Base-by-base conservation (phyloP, 2,113 vertebrate genomes). In the Zonotrichia leucophrys region DNA sequence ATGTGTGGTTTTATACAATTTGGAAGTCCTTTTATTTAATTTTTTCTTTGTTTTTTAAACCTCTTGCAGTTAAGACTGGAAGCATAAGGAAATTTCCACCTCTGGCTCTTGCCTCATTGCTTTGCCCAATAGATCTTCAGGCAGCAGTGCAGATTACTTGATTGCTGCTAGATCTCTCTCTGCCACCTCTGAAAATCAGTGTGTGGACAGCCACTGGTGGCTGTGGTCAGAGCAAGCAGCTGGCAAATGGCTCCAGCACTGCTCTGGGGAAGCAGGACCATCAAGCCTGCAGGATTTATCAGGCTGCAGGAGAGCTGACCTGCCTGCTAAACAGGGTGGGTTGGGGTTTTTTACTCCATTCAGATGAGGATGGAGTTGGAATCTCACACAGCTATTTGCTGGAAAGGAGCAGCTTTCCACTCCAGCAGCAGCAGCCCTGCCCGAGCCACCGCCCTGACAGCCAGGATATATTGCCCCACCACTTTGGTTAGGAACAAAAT, bases 191-290 rank as follows among this genome's bases (percentile, higher is more conserved):
- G 73, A 86, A 60, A 73, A 59, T 23, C 52, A 16, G 47, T 2
- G 24, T 47, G 33, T 3, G 55, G 93, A 81, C 88, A 88, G 89
- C 75, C 52, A 81, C 37, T 1, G 0, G 50, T 73, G 84, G 47
- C 78, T 81, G 87, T 90, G 94, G 94, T 88, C 93, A 90, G 91
- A 91, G 72, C 80, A 76, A 94, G 89, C 94, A 95, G 91, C 94
- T 94, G 92, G 89, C 85, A 94, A 91, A 87, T 33, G 59, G 76
- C 79, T 95, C 88, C 58, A 80, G 75, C 11, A 1, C 78, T 85
- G 69, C 87, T 63, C 79, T 64, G 64, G 75, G 58, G 68, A 91
- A 81, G 82, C 69, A 68, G 55, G 84, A 13, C 56, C 67, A 78
- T 64, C 84, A 73, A 83, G 89, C 79, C 79, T 90, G 82, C 31